These are phyloP conservation scores for Pardalotus punctatus DNA, from an alignment of 2,113 vertebrate species.

Conservation along the genomic window DNA sequence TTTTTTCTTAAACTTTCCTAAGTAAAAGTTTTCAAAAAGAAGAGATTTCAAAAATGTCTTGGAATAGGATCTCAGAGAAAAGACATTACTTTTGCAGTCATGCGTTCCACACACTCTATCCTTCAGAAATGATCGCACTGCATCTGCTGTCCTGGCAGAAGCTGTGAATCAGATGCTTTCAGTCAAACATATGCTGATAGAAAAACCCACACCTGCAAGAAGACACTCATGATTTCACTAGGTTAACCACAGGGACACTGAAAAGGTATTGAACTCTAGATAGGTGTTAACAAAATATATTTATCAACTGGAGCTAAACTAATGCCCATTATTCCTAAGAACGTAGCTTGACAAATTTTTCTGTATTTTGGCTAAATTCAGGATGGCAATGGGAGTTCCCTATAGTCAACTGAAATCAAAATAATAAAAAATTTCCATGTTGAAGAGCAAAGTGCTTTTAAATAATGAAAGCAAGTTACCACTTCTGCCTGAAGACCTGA, in stretches of 20 bases:
- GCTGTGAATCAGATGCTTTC: slow-evolving; percentile 29
- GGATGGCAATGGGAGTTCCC: background rate
- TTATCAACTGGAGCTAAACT: background rate
- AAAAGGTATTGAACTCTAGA: background rate
- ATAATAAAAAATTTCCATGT: background rate
- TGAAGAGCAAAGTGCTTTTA: background rate
- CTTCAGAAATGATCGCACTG: background rate
- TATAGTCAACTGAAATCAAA: background rate
- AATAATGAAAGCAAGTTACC: background rate
- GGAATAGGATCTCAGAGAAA: background rate
- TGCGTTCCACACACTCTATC: background rate
- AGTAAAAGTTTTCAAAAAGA: background rate
- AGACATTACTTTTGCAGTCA: slow-evolving; percentile 18
- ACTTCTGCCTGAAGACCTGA: background rate
- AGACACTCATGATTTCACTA: background rate
- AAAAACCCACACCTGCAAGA: slow-evolving; percentile 10
- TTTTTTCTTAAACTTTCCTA: background rate
- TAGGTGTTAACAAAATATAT: background rate
- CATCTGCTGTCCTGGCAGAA: slow-evolving; percentile 40
- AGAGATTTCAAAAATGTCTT: background rate
- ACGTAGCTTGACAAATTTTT: background rate
- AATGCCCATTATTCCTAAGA: background rate
- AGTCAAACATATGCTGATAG: background rate
- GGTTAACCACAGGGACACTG: background rate
- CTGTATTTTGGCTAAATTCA: background rate